Conservation (phyloP, 2,888 invertebrate genomes). For the Tromatobia lineatoria region DNA sequence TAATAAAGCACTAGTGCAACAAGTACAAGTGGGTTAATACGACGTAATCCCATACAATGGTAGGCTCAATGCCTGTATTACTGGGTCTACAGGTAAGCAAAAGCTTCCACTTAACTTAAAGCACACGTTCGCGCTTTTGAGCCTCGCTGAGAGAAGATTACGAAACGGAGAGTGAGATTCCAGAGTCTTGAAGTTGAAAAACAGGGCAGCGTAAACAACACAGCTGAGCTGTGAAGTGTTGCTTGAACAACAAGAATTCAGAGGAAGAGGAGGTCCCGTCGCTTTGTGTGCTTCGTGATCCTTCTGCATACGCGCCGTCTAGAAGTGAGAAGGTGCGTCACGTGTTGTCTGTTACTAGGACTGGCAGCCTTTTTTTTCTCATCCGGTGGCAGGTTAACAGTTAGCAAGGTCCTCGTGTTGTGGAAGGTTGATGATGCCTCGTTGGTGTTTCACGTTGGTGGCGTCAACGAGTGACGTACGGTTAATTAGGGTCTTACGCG, state of each 20-base stretch:
- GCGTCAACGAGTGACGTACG: conserved; percentile 72
- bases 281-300: background rate
- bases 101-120: background rate
- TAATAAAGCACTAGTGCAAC: background rate
- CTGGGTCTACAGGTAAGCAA: background rate
- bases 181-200: conserved; percentile 37
- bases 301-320: background rate
- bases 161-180: conserved; percentile 28
- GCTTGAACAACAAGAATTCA: background rate
- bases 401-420: conserved; percentile 11
- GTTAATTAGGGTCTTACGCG: conserved; percentile 77
- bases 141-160: conserved; percentile 4
- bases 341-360: conserved; percentile 1
- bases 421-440: background rate
- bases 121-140: background rate
- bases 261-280: background rate
- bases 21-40: background rate
- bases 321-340: conserved; percentile 31
- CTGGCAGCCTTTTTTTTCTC: background rate
- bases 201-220: background rate
- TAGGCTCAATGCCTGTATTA: background rate
- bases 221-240: conserved; percentile 28
- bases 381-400: conserved; percentile 24
- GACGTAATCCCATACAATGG: background rate
- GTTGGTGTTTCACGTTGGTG: conserved; percentile 50